phyloP scores from a whole-genome alignment of 2,888 invertebrate species.

The Drosophila melanosoma region DNA sequence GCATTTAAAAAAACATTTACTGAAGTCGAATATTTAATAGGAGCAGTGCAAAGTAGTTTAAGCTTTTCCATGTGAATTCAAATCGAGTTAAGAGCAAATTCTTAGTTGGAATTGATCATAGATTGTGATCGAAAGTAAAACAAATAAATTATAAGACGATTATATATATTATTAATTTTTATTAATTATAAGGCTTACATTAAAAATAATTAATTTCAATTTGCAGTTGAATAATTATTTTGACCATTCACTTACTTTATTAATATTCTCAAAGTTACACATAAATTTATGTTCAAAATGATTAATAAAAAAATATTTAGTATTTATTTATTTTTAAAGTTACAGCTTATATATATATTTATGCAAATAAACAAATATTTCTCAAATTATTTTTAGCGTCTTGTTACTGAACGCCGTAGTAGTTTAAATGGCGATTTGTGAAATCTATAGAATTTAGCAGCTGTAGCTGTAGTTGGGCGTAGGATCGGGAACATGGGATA shows the following conservation, averaged over 20 bases:
- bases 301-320: neutral
- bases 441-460: slow-evolving; percentile 17
- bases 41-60: neutral
- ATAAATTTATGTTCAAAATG: neutral
- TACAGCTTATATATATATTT: neutral
- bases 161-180: neutral
- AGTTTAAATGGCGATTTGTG: slow-evolving; percentile 9
- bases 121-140: fast-evolving
- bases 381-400: too few species aligned
- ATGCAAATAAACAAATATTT: neutral
- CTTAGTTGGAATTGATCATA: neutral
- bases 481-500: neutral
- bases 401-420: neutral
- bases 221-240: neutral
- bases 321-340: too few species aligned
- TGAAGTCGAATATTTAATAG: neutral
- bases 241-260: neutral
- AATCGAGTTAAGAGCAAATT: neutral
- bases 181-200: neutral
- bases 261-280: neutral
- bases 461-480: neutral
- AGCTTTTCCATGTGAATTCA: neutral
- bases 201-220: neutral
- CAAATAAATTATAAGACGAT: neutral
- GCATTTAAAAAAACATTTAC: neutral